phyloP scores from a whole-genome alignment of 2,888 invertebrate species.

The Phorcus lineatus region DNA sequence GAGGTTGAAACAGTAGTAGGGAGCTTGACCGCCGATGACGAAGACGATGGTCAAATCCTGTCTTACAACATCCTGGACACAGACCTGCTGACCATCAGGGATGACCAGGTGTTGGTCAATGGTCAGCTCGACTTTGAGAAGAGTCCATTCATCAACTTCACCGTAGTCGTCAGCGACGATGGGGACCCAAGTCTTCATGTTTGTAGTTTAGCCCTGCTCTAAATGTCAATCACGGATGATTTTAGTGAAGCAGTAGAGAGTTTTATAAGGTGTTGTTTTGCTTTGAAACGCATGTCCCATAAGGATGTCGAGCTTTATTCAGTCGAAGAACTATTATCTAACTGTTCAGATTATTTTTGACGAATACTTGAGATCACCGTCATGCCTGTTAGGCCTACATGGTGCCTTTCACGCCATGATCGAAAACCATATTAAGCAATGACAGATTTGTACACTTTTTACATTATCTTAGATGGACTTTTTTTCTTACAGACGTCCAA shows the following conservation, averaged over 20 bases:
- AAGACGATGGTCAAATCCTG: conserved; percentile 48
- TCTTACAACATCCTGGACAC: conserved; percentile 37
- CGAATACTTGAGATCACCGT: too few relatives aligned
- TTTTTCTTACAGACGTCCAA: conserved; percentile 36
- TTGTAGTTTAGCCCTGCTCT: neutral
- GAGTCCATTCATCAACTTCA: conserved; percentile 30
- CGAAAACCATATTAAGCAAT: too few relatives aligned
- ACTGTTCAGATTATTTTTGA: too few relatives aligned
- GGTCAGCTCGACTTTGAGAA: conserved; percentile 52
- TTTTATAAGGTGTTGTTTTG: too few relatives aligned
- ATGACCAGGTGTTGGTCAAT: conserved; percentile 45
- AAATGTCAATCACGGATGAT: neutral
- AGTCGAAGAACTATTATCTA: too few relatives aligned
- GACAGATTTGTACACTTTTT: neutral
- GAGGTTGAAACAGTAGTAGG: conserved; percentile 49
- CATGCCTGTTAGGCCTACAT: too few relatives aligned
- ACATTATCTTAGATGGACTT: neutral
- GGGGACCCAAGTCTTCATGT: conserved; percentile 38
- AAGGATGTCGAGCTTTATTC: too few relatives aligned
- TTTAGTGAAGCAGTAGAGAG: too few relatives aligned
- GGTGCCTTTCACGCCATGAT: too few relatives aligned
- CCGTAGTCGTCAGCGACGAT: conserved; percentile 44
- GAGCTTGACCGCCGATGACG: conserved; percentile 44
- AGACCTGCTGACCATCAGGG: conserved; percentile 40
- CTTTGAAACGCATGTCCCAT: too few relatives aligned